Percentiles rank a stretch among this genome's conserved stretches.
Evolutionary conservation across 92 coral and sea anemone species (phyloP).

Genomic region (Blastomussa wellsi): DNA sequence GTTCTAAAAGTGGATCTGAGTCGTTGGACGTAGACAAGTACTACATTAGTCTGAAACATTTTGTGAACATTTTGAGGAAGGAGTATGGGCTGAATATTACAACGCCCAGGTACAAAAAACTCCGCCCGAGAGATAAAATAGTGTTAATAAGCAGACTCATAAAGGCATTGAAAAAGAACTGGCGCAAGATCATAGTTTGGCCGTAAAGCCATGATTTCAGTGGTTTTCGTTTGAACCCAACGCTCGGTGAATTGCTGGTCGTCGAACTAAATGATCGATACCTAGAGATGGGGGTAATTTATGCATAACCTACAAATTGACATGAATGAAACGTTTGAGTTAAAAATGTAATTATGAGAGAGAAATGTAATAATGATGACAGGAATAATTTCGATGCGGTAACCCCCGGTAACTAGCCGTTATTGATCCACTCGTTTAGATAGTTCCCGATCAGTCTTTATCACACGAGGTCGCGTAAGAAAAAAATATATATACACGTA

Average conservation of each 20-base stretch:
- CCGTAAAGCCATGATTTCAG: background rate
- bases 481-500: too few relatives aligned
- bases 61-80: conserved; percentile 12
- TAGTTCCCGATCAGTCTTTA: too few relatives aligned
- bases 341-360: background rate
- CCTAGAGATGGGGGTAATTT: background rate
- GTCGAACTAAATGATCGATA: background rate
- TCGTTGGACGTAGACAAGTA: background rate
- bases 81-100: conserved; percentile 21
- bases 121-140: background rate
- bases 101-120: background rate
- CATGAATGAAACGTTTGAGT: background rate
- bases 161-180: conserved; percentile 1
- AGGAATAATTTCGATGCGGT: background rate
- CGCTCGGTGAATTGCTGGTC: background rate
- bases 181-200: background rate
- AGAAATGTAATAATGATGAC: background rate
- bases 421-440: background rate
- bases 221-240: background rate
- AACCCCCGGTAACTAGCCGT: background rate
- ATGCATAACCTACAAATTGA: background rate
- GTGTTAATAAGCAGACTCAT: background rate
- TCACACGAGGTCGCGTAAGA: too few relatives aligned
- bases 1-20: background rate
- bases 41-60: conserved; percentile 13